These are phyloP conservation scores for Psittacula derbiana DNA, from an alignment of 2,797 vertebrate genomes.

Conservation along the genomic window DNA sequence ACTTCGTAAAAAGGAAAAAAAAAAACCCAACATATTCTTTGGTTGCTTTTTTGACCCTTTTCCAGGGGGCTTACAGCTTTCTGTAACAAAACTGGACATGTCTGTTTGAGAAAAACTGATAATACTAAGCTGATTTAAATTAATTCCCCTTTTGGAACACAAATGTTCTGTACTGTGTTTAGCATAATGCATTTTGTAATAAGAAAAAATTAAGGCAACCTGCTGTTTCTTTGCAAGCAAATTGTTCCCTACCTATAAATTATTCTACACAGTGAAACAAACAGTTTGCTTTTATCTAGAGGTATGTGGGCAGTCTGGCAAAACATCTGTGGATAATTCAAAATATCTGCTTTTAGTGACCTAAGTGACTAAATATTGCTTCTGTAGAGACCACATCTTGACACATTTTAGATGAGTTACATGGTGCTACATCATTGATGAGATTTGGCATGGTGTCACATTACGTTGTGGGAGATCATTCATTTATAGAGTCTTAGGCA, in stretches of 20 bases:
- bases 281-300: conserved; percentile 55
- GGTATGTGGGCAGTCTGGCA: conserved; percentile 45
- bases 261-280: conserved; percentile 67
- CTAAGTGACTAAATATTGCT: conserved; percentile 11
- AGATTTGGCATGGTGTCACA: background rate
- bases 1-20: background rate
- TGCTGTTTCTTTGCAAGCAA: conserved; percentile 62
- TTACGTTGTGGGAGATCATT: background rate
- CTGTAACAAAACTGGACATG: background rate
- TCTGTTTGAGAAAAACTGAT: conserved; percentile 16
- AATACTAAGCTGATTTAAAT: conserved; percentile 51
- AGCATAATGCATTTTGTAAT: conserved; percentile 47
- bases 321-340: conserved; percentile 55
- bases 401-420: conserved; percentile 6
- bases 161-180: background rate
- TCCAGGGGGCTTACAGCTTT: background rate
- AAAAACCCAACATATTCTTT: background rate
- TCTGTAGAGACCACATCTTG: background rate
- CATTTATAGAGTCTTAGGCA: background rate
- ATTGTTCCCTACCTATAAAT: conserved; percentile 73
- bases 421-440: background rate
- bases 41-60: background rate
- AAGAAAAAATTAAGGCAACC: conserved; percentile 34
- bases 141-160: background rate
- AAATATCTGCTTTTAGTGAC: conserved; percentile 60